Percentiles rank a stretch among this genome's conserved stretches.
These are phyloP conservation scores for Standfussiana lucernea DNA, from an alignment of 2,888 invertebrate genomes.

Conservation along the genomic window DNA sequence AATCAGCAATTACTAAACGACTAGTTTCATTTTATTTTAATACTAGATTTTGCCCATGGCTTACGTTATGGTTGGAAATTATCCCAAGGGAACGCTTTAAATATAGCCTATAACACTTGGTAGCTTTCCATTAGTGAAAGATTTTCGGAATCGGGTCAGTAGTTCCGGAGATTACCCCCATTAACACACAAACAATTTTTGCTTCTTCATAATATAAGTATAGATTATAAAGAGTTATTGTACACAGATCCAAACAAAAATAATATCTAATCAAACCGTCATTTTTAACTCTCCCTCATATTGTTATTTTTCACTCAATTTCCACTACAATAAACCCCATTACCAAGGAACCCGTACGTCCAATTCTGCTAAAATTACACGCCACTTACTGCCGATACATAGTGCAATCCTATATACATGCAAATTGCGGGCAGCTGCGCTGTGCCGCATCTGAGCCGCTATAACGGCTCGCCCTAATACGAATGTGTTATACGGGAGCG, in stretches of 20 bases:
- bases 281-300: not conserved
- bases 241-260: not conserved
- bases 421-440: conserved; percentile 68
- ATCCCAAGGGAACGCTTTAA: too few relatives aligned
- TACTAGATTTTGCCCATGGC: too few relatives aligned
- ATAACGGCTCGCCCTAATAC: conserved; percentile 46
- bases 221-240: not conserved
- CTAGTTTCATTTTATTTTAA: too few relatives aligned
- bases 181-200: too few relatives aligned
- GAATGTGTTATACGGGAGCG: conserved; percentile 11
- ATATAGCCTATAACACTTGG: too few relatives aligned
- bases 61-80: too few relatives aligned
- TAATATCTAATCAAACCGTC: not conserved
- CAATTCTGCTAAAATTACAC: conserved; percentile 61
- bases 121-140: too few relatives aligned
- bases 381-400: conserved; percentile 56
- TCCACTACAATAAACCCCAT: conserved; percentile 21
- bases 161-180: too few relatives aligned
- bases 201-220: too few relatives aligned
- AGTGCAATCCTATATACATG: conserved; percentile 65
- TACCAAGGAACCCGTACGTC: conserved; percentile 20
- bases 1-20: too few relatives aligned
- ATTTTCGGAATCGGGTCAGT: too few relatives aligned
- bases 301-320: not conserved
- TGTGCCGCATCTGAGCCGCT: conserved; percentile 48